These are phyloP conservation scores for Zaprionus taronus DNA, from an alignment of 1,140 invertebrate genomes.

Conservation along the genomic window DNA sequence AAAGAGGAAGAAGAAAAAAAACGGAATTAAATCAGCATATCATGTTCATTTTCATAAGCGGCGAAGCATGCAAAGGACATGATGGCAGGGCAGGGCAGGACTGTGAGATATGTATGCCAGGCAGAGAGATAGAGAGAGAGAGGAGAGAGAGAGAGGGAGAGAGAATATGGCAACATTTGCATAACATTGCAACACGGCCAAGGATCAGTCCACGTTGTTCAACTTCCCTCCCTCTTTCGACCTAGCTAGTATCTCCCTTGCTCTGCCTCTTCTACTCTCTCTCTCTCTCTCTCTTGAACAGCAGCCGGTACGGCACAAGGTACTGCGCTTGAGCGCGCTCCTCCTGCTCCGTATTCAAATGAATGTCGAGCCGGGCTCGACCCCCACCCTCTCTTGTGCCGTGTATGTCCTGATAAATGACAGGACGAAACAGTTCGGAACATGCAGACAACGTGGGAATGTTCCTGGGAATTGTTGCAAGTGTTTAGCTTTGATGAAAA, in stretches of 20 bases:
- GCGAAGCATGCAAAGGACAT: conserved; percentile 69
- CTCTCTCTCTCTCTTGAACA: neutral
- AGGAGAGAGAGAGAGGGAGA: too few species aligned
- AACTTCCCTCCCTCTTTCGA: neutral
- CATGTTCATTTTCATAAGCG: conserved; percentile 75
- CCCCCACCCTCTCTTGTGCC: neutral
- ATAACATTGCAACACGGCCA: conserved; percentile 52
- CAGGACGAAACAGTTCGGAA: conserved; percentile 17
- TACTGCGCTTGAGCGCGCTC: conserved; percentile 66
- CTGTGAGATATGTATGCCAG: conserved; percentile 3
- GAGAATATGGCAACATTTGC: conserved; percentile 57
- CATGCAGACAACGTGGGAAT: conserved; percentile 62
- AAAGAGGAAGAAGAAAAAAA: conserved; percentile 5
- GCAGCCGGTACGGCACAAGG: conserved; percentile 34
- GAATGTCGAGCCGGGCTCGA: conserved; percentile 30
- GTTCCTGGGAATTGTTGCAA: conserved; percentile 54
- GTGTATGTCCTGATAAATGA: conserved; percentile 68
- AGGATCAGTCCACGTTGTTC: conserved; percentile 19
- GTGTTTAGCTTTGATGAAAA: conserved; percentile 32
- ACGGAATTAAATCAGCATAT: conserved; percentile 68
- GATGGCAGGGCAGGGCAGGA: conserved; percentile 4
- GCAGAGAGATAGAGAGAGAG: neutral
- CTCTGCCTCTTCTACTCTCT: neutral
- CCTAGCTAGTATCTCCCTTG: neutral
- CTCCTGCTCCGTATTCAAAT: conserved; percentile 64